A percentile compares a stretch with the other conserved stretches of the same genome.
These are phyloP conservation scores for Malurus alboscapulatus DNA, from an alignment of 2,113 vertebrate species.

Conservation along the genomic window DNA sequence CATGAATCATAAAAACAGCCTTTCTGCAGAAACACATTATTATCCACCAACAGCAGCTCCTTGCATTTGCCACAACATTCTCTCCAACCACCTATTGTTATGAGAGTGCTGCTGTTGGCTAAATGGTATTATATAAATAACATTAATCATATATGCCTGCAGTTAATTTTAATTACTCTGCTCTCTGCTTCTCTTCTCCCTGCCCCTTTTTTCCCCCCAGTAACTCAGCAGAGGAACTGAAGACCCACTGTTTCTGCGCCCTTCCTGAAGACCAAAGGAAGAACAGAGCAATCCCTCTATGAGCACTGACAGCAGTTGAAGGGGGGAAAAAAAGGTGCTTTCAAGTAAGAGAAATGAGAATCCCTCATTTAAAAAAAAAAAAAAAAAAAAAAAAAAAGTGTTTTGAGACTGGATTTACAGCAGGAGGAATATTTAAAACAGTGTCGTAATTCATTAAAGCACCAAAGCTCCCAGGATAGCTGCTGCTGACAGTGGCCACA, in stretches of 20 bases:
- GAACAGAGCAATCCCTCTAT: background rate
- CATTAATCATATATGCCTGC: constrained; percentile 25
- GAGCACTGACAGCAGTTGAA: background rate
- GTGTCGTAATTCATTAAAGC: background rate
- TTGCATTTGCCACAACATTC: constrained; percentile 25
- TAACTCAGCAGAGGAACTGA: background rate
- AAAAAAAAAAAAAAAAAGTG: background rate
- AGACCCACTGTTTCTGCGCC: background rate
- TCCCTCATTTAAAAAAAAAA: background rate
- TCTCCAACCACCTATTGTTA: constrained; percentile 31
- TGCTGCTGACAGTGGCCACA: background rate
- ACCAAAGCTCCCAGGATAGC: background rate
- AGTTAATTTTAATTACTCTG: constrained; percentile 31
- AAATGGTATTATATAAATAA: constrained; percentile 51
- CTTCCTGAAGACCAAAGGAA: background rate
- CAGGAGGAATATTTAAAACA: background rate
- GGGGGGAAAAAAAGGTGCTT: background rate
- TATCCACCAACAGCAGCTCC: background rate
- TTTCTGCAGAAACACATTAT: background rate
- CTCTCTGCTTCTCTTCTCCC: background rate
- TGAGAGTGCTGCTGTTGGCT: constrained; percentile 21
- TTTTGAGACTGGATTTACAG: background rate
- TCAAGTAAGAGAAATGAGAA: background rate
- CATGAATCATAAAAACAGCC: background rate
- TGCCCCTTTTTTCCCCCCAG: background rate